Base-by-base conservation (phyloP, 2,888 invertebrate genomes). In the Julus scandinavius region DNA sequence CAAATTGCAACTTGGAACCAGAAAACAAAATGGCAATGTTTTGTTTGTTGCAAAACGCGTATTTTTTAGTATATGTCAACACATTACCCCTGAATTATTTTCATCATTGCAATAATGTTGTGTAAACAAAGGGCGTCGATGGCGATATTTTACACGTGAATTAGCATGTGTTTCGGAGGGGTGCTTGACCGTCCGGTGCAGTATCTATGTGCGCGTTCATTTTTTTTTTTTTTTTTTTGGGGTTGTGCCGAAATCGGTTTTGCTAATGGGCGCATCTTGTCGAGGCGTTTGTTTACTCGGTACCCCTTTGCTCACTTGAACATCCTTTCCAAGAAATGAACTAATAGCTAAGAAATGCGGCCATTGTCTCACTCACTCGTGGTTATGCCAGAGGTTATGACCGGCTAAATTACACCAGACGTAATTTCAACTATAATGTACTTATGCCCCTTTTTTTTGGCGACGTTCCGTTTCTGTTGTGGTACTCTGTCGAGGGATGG, bases 331-430 rank as follows among this genome's bases (percentile, higher is more conserved):
- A 0, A 63, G 63, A 63, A 63, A 54, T 13, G 13, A 45, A 63
- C 63, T 63, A 63, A 63, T 63, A n/a, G 63, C 63, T 6, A 17
- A 63, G n/a, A 63, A 63, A 63, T 63, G 63, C 63, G n/a, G 63
- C 63, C 63, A 63, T 63, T 63, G 63, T 63, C 63, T 63, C n/a
- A 17, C 63, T 63, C 1, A 17, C 63, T n/a, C 63, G 17, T 6
- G 17, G n/a, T 63, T 63, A 63, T n/a, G n/a, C 63, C n/a, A 13
- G 54, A 54, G 54, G 54, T 54, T 54, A 54, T 54, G 54, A 54
- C 54, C 54, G 54, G 17, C 15, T 54, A 54, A 54, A 15, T 54
- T 17, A 17, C 54, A 9, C 13, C 54, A 54, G 54, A 3, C 50
- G 50, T 45, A 45, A 13, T 13, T 17, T 54, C 3, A 54, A 54